Evolutionary conservation across 1,140 invertebrate species (phyloP).

Genomic region (Anagrus nilaparvatae): DNA sequence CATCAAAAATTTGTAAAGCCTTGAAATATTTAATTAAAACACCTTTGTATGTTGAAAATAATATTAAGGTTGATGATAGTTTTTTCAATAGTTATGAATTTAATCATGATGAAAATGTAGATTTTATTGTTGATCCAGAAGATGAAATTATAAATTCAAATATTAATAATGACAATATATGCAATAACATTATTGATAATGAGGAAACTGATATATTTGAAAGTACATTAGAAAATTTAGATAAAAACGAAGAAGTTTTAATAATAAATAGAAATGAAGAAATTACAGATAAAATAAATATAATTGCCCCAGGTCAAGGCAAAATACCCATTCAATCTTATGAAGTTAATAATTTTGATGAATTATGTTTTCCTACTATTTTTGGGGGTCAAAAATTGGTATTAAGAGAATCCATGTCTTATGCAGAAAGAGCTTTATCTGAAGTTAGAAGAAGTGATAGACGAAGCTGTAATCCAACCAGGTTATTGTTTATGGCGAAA

Average conservation of each 20-base stretch:
- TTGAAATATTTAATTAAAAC: conserved; percentile 14
- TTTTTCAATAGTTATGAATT: conserved; percentile 13
- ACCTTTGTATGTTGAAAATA: conserved; percentile 14
- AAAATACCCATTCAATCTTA: neutral
- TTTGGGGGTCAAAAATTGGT: conserved; percentile 9
- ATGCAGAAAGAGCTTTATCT: conserved; percentile 3
- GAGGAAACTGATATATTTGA: neutral
- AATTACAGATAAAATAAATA: neutral
- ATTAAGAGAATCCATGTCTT: conserved; percentile 1
- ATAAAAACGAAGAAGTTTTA: conserved; percentile 7
- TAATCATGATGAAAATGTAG: conserved; percentile 6
- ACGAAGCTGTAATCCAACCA: conserved; percentile 11
- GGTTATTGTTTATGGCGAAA: conserved; percentile 17
- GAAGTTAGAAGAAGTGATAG: conserved; percentile 11
- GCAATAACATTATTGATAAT: neutral
- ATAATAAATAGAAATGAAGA: conserved; percentile 8
- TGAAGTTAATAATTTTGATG: conserved; percentile 2
- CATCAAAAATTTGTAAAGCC: conserved; percentile 13
- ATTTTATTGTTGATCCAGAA: conserved; percentile 10
- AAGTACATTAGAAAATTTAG: neutral
- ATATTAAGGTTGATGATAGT: conserved; percentile 11
- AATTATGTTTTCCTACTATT: conserved; percentile 5
- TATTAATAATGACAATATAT: neutral
- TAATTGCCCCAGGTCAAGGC: conserved; percentile 7
- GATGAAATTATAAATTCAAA: too few relatives aligned